Evolutionary conservation across 2,888 invertebrate species (phyloP).

Genomic region (Melanargia galathea): DNA sequence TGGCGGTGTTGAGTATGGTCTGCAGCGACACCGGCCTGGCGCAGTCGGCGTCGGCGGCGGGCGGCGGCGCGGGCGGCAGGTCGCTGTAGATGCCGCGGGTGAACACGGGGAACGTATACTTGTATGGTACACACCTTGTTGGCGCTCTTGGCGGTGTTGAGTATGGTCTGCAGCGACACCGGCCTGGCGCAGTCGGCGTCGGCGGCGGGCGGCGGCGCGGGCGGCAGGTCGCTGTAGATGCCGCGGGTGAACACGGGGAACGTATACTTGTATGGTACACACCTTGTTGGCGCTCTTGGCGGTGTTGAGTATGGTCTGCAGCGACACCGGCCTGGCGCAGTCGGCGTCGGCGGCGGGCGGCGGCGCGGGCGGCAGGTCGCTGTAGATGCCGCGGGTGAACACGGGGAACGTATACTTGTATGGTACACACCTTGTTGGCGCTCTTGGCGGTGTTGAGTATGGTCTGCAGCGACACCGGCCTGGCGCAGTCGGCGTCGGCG

Average conservation of each 20-base stretch:
- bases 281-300: no score
- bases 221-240: constrained; percentile 79
- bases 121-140: no score
- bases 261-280: no score
- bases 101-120: no score
- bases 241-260: constrained; percentile 82
- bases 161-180: constrained; percentile 67
- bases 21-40: neutral
- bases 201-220: constrained; percentile 39
- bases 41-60: neutral
- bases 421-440: neutral
- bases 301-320: no score
- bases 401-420: no score
- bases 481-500: no score
- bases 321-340: no score
- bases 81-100: neutral
- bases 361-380: no score
- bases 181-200: constrained; percentile 52
- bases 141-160: constrained; percentile 57
- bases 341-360: no score
- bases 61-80: neutral
- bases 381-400: no score
- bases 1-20: neutral
- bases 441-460: neutral
- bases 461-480: neutral